Base-by-base conservation (phyloP, 2,888 invertebrate genomes). In the Eucera pruinosa region DNA sequence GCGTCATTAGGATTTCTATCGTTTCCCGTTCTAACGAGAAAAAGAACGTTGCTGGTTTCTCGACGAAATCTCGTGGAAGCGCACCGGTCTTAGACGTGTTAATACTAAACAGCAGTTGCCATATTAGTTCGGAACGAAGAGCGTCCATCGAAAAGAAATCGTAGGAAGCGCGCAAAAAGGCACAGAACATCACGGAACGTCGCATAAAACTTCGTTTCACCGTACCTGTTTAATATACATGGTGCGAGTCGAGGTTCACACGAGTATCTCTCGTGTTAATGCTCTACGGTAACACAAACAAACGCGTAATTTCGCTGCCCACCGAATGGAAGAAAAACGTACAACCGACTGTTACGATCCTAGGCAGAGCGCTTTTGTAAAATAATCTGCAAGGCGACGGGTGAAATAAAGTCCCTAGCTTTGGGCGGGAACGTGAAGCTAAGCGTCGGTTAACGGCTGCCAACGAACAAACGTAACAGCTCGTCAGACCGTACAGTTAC, bases 151-250 rank as follows among this genome's bases (percentile, higher is more conserved):
- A 45, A 43, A 60, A 58, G 27, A 74, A 62, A 25, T 60, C 48
- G 13, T 54, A 45, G 13, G 15, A 2, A 55, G 15, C 71, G 47
- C 72, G 71, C 66, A 73, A 60, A 66, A 66, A n/a, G n/a, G n/a
- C n/a, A 48, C 13, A 50, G 11, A 7, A 11, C 43, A 13, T 3
- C 9, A 11, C 5, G 39, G 39, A 15, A 7, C 0, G 18, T 27
- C 13, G n/a, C n/a, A n/a, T 15, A 18, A 41, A 50, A 33, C 15
- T 50, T 23, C n/a, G n/a, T n/a, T 39, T 65, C 11, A 2, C 39
- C 15, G 43, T 84, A 90, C 90, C 90, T 90, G 90, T 66, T 90
- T 90, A 65, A 90, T 90, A 52, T 86, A 90, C 90, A 90, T 90
- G 66, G 60, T 88, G 82, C 36, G 15, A 33, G n/a, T 70, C 39